These are phyloP conservation scores for Hesperia comma DNA, from an alignment of 2,888 invertebrate species.

Conservation along the genomic window DNA sequence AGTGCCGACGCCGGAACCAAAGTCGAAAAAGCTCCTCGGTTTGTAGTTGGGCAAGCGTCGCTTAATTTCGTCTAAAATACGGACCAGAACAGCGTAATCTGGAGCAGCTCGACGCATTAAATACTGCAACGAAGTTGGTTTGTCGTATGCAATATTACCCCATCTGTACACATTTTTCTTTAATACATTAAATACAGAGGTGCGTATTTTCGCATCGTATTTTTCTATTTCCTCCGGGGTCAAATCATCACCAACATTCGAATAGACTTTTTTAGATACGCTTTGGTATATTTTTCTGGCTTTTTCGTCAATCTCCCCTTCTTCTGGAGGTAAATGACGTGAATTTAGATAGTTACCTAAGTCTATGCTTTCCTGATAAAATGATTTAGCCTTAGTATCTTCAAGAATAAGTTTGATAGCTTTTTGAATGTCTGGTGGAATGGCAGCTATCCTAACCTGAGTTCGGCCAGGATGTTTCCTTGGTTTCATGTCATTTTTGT, in stretches of 20 bases:
- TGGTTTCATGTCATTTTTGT: conserved; percentile 84
- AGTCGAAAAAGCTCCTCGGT: conserved; percentile 93
- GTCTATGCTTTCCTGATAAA: conserved; percentile 79
- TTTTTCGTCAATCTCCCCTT: conserved; percentile 73
- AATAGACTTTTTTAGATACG: conserved; percentile 62
- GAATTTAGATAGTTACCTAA: conserved; percentile 85
- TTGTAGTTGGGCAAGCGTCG: conserved; percentile 86
- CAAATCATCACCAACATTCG: conserved; percentile 54
- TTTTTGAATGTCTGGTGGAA: conserved; percentile 85
- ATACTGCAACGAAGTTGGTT: conserved; percentile 87
- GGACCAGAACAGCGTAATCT: conserved; percentile 89
- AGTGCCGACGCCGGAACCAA: conserved; percentile 95
- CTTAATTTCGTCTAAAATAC: conserved; percentile 90
- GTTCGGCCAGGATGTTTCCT: conserved; percentile 89
- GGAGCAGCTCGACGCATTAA: conserved; percentile 87
- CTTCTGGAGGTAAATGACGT: conserved; percentile 87
- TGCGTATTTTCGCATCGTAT: conserved; percentile 75
- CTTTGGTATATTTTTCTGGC: conserved; percentile 66
- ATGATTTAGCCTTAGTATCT: conserved; percentile 84
- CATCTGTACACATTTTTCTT: conserved; percentile 88
- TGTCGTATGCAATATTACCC: conserved; percentile 88
- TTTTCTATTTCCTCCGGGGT: conserved; percentile 64
- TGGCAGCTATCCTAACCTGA: conserved; percentile 72
- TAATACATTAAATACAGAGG: conserved; percentile 82
- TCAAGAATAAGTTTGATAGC: conserved; percentile 81